Percentiles rank a stretch among this genome's conserved stretches.
These are phyloP conservation scores for Ostrea denselamellosa DNA, from an alignment of 1,140 invertebrate species.

Conservation along the genomic window DNA sequence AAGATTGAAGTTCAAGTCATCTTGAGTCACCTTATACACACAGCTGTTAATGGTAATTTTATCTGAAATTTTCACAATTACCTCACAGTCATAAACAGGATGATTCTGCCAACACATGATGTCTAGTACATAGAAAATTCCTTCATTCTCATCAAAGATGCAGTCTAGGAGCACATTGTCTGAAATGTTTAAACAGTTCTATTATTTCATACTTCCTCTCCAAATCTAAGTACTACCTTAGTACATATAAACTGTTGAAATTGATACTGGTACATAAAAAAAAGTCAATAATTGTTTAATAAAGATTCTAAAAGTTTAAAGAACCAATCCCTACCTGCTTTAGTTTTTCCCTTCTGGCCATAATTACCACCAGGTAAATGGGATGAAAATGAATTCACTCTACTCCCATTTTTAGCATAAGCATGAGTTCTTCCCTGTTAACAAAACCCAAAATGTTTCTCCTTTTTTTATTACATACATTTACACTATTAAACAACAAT, in stretches of 20 bases:
- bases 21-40: too few species aligned
- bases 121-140: slow-evolving; percentile 89
- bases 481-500: background rate
- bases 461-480: background rate
- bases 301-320: too few species aligned
- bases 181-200: slow-evolving; percentile 44
- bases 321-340: slow-evolving; percentile 8
- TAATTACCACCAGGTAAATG: slow-evolving; percentile 87
- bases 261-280: too few species aligned
- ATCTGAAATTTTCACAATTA: slow-evolving; percentile 76
- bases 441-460: slow-evolving; percentile 14
- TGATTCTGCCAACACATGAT: slow-evolving; percentile 90
- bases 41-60: background rate
- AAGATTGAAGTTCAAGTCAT: too few species aligned
- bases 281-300: too few species aligned
- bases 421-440: slow-evolving; percentile 86
- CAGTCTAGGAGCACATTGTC: slow-evolving; percentile 86
- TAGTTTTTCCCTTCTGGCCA: slow-evolving; percentile 53
- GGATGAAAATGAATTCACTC: slow-evolving; percentile 83
- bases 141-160: slow-evolving; percentile 84
- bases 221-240: too few species aligned
- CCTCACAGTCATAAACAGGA: slow-evolving; percentile 88
- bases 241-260: too few species aligned
- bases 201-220: background rate
- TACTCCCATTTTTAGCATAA: slow-evolving; percentile 85